phyloP scores from a whole-genome alignment of 2,797 vertebrate species.

The Dipus sagitta region DNA sequence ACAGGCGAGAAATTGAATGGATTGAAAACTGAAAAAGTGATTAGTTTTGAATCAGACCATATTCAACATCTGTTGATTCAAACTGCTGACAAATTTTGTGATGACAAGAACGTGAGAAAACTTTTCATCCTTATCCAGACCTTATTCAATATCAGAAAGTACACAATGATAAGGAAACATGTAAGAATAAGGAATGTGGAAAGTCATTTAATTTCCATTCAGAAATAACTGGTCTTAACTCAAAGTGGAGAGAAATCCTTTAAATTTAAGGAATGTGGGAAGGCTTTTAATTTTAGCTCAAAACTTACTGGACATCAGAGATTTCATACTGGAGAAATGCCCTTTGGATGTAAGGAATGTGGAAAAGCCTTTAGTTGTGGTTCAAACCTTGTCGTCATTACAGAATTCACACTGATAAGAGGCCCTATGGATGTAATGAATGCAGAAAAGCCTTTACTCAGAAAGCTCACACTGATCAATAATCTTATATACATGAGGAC shows the following conservation, averaged over 20 bases:
- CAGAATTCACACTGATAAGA: conserved; percentile 64
- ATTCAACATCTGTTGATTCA: conserved; percentile 88
- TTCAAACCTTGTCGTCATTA: conserved; percentile 60
- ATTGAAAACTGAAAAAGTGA: conserved; percentile 88
- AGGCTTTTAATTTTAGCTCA: conserved; percentile 65
- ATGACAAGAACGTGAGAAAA: conserved; percentile 10
- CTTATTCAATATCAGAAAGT: not conserved
- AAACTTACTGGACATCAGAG: conserved; percentile 57
- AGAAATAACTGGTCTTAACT: not conserved
- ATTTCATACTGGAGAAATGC: conserved; percentile 61
- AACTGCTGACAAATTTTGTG: conserved; percentile 72
- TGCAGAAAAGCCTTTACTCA: conserved; percentile 62
- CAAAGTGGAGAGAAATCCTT: not conserved
- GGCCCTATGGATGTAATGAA: conserved; percentile 51
- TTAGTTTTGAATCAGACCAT: conserved; percentile 88
- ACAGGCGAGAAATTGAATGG: not conserved
- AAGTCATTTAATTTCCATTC: not conserved
- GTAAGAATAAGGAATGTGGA: not conserved
- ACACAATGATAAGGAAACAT: not conserved
- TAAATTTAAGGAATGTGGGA: conserved; percentile 66
- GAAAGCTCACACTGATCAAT: conserved; percentile 73
- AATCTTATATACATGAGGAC: conserved; percentile 65
- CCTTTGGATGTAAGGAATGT: conserved; percentile 60
- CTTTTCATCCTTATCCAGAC: conserved; percentile 30
- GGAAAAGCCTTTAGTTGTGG: conserved; percentile 57